Evolutionary conservation across 2,888 invertebrate species (phyloP).

Genomic region (Macrosiphum euphorbiae): DNA sequence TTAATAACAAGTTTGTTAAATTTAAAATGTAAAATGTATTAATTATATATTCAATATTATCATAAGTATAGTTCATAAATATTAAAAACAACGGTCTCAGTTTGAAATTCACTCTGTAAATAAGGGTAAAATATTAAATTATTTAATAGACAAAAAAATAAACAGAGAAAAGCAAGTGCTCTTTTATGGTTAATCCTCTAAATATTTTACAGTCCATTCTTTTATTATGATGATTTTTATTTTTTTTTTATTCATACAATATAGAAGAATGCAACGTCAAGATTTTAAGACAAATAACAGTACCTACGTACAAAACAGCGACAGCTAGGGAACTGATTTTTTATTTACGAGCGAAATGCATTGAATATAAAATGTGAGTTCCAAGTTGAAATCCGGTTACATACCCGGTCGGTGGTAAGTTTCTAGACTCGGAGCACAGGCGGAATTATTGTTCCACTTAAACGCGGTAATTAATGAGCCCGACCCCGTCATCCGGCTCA

Average conservation of each 20-base stretch:
- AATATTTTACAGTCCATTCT: background rate
- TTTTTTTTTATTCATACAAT: background rate
- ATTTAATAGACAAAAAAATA: constrained; percentile 14
- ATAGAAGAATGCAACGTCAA: background rate
- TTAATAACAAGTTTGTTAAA: background rate
- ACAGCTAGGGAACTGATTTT: background rate
- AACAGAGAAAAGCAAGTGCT: background rate
- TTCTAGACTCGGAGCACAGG: background rate
- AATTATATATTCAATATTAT: constrained; percentile 18
- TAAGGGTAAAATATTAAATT: constrained; percentile 18
- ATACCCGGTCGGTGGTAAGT: background rate
- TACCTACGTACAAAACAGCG: background rate
- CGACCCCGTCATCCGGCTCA: background rate
- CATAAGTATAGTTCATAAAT: background rate
- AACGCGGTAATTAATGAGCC: constrained; percentile 35
- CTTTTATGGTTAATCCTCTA: background rate
- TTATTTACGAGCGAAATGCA: background rate
- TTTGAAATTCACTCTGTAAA: background rate
- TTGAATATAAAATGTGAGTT: background rate
- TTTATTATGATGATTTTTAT: background rate
- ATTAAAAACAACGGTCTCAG: background rate
- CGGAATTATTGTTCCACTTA: constrained; percentile 19
- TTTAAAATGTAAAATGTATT: background rate
- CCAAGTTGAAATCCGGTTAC: background rate
- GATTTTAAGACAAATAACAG: background rate